Percentiles rank a stretch among this genome's conserved stretches.
Evolutionary conservation across 2,888 invertebrate genomes (phyloP).

Genomic region (Yponomeuta cagnagella): DNA sequence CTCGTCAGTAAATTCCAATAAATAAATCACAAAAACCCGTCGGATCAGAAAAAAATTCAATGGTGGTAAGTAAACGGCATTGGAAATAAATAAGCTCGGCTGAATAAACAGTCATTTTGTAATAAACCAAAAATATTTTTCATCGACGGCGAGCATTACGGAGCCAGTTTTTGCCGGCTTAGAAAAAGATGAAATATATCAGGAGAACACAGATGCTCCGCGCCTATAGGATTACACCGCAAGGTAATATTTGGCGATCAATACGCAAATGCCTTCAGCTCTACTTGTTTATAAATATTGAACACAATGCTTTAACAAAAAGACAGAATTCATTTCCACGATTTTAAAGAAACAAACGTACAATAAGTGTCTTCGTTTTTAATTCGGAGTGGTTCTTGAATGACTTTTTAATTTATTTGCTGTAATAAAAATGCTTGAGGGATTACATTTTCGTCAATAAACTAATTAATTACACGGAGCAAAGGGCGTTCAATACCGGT

Average conservation of each 20-base stretch:
- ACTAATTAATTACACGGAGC: neutral
- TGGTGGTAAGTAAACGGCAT: neutral
- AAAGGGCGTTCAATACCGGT: neutral
- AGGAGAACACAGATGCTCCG: neutral
- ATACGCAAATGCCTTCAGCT: too few species aligned
- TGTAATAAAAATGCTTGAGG: neutral
- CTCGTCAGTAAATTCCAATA: neutral
- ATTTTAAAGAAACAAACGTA: too few species aligned
- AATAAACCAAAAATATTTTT: neutral
- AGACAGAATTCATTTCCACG: too few species aligned
- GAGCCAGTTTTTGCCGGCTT: neutral
- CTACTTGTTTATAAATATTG: too few species aligned
- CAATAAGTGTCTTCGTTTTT: too few species aligned
- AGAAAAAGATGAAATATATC: slow-evolving; percentile 1
- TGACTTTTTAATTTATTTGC: too few species aligned
- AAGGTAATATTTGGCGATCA: neutral
- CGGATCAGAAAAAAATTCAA: neutral
- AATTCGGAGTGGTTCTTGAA: neutral
- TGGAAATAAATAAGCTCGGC: neutral
- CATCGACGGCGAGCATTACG: neutral
- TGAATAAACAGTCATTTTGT: neutral
- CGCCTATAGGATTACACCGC: neutral
- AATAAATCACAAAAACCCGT: neutral
- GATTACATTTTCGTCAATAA: neutral
- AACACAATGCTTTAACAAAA: too few species aligned